Evolutionary conservation across 2,797 vertebrate species (phyloP), one percentile per base, ranked within the genome.

Genomic region (Argentina silus): DNA sequence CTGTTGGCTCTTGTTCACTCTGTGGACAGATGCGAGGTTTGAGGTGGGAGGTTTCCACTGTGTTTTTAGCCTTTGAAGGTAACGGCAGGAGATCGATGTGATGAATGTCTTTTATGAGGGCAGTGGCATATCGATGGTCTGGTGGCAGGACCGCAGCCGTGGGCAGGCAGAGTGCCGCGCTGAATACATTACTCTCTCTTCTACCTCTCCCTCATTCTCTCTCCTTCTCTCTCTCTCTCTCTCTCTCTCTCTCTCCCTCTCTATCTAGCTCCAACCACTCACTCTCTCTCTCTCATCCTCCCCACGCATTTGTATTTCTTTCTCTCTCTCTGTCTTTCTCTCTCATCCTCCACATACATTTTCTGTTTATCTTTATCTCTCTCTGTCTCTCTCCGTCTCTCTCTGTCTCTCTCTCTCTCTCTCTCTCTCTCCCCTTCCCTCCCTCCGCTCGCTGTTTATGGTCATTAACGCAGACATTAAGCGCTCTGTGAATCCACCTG

Each of bases 71-170:
- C 78, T 84, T 84, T 87, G 84, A 87, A 80, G 82, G 82, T 90
- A 92, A 90, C 88, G 87, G 79, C 83, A 86, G 87, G 80, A 85
- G 84, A 92, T 93, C 88, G 86, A 91, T 92, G 83, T 90, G 89
- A 92, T 90, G 90, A 87, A 89, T 90, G 88, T 86, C 81, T 83
- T 88, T 90, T 85, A 89, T 90, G 84, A 89, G 86, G 61, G 81
- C 56, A 15, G 84, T 77, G 79, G 53, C 74, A 72, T 90, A 88
- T 90, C 68, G 87, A 91, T 82, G 79, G 83, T 82, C 76, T 79
- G 80, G 85, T 87, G 87, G 84, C 83, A 82, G 72, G 27, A 77
- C 78, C 74, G 72, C 87, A 73, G 77, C 80, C 75, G 75, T 83
- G 80, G 78, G 79, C 81, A 83, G 77, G 67, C 14, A 73, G 77